These are phyloP conservation scores for Athrips mouffetella DNA, from an alignment of 2,888 invertebrate species.

Conservation along the genomic window DNA sequence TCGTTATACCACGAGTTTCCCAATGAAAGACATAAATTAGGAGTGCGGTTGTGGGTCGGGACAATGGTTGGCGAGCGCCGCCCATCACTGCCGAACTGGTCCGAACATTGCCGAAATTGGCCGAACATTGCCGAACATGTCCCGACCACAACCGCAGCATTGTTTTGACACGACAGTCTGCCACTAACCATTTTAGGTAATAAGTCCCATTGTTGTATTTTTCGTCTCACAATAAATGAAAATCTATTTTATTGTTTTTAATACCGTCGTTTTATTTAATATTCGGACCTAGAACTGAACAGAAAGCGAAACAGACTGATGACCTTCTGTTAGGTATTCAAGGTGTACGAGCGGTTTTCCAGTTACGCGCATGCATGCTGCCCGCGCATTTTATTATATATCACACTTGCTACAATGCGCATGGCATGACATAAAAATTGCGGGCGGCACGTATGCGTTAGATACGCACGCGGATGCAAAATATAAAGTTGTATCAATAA, in stretches of 20 bases:
- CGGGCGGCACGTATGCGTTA: too few species aligned
- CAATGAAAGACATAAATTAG: slow-evolving; percentile 77
- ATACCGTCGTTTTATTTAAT: slow-evolving; percentile 66
- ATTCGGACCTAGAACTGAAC: neutral
- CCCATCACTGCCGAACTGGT: neutral
- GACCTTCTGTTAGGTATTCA: too few species aligned
- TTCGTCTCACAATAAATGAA: slow-evolving; percentile 79
- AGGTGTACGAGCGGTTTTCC: too few species aligned
- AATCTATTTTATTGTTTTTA: slow-evolving; percentile 80
- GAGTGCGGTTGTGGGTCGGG: slow-evolving; percentile 46
- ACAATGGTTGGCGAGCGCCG: slow-evolving; percentile 14
- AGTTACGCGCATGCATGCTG: too few species aligned
- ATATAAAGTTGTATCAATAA: too few species aligned
- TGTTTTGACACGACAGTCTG: slow-evolving; percentile 75
- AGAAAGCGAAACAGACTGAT: too few species aligned
- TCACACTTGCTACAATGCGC: too few species aligned
- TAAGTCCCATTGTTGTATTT: slow-evolving; percentile 79
- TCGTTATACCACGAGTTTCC: slow-evolving; percentile 72
- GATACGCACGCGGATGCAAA: too few species aligned
- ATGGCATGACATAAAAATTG: too few species aligned
- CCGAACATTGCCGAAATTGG: neutral
- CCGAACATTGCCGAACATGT: slow-evolving; percentile 2
- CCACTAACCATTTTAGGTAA: slow-evolving; percentile 77
- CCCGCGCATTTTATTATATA: too few species aligned
- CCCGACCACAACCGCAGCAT: slow-evolving; percentile 30